Base-by-base conservation (phyloP, 2,888 invertebrate genomes). In the Eustalomyia histrio region DNA sequence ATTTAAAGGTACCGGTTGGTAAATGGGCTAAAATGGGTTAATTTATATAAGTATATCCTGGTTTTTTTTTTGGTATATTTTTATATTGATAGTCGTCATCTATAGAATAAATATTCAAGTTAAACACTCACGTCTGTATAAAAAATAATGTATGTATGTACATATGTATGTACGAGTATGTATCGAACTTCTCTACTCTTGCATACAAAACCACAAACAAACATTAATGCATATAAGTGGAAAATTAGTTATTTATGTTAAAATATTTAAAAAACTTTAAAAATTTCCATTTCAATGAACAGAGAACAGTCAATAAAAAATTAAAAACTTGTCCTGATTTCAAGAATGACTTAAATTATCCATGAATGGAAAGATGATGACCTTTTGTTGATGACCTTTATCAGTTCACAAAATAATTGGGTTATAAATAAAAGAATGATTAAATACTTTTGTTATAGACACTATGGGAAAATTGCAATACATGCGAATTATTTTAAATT, bases 361-460 rank as follows among this genome's bases (percentile, higher is more conserved):
- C 6, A 39, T 67, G 24, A 17, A 17, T 33, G 6, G 5, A n/a
- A 16, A 10, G 12, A 14, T 64, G 43, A 1, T 61, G 35, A n/a
- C n/a, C n/a, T n/a, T n/a, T n/a, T n/a, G n/a, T n/a, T n/a, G 14
- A 60, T 68, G 78, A 78, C 78, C 78, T 78, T 78, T 78, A 47
- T 60, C 24, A 71, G 78, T 72, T 78, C 35, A 65, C 18, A 67
- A 68, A 71, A 53, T 58, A 47, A 65, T 65, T 73, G 73, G 72
- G 73, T 55, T 79, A 73, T 63, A 52, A 73, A 52, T 43, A 65
- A 35, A 10, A 16, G 10, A 57, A 47, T 47, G 14, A 43, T 21
- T 21, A 6, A 29, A 29, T 29, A 29, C 29, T 29, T n/a, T 21
- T 21, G 21, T 21, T 21, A 21, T 21, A 21, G 21, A 21, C 2